Conservation (phyloP, 2,888 invertebrate species). For the Trachelus tabidus region DNA sequence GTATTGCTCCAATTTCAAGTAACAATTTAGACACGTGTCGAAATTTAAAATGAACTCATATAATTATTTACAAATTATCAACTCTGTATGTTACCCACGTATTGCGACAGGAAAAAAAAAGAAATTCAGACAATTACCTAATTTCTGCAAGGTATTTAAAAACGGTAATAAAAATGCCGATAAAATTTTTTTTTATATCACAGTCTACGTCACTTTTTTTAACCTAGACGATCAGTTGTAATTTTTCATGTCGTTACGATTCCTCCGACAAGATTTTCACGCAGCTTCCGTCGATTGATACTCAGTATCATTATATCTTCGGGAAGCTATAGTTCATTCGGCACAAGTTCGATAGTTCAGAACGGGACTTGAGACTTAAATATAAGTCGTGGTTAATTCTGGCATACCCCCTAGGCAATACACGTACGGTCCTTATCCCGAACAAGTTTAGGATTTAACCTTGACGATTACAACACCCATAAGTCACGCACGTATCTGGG, state of each 20-base stretch:
- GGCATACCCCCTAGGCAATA: not conserved
- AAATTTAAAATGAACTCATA: not conserved
- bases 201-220: not conserved
- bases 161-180: not conserved
- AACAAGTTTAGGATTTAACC: slow-evolving; percentile 12
- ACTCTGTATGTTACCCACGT: not conserved
- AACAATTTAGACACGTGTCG: not conserved
- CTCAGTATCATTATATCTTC: not conserved
- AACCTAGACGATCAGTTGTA: not conserved
- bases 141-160: not conserved
- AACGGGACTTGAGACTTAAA: not conserved
- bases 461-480: slow-evolving; percentile 26
- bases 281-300: not conserved
- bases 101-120: not conserved
- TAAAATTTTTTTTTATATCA: not conserved
- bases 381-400: not conserved
- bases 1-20: not conserved
- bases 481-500: not conserved
- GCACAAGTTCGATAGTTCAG: not conserved
- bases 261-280: not conserved
- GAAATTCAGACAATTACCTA: not conserved
- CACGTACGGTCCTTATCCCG: not conserved
- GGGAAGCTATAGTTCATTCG: not conserved
- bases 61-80: not conserved
- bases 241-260: not conserved